Base-by-base conservation (phyloP, 2,797 vertebrate species). In the Anomalospiza imberbis region DNA sequence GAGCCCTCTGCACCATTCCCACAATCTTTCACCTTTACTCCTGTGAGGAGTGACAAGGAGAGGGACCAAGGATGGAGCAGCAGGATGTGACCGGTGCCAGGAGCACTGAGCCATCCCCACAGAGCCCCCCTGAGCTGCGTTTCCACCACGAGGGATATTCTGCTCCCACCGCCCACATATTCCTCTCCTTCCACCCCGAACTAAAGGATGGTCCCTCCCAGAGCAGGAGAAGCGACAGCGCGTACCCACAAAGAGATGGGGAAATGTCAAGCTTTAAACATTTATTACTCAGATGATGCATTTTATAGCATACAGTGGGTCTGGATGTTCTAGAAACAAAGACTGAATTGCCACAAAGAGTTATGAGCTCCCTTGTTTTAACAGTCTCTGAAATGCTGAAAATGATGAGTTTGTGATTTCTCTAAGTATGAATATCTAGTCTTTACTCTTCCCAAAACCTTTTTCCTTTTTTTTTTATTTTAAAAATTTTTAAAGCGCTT, bases 201-300 rank as follows among this genome's bases (percentile, higher is more conserved):
- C 40, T 34, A 32, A 20, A 61, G 55, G 42, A 76, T 3, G 12
- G 70, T 25, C 29, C 54, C 58, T 48, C 72, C 74, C 32, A 70
- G 81, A 72, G 45, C 79, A 54, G 21, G 75, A 62, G 36, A 53
- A 89, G 38, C 6, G 28, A 85, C 9, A 74, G 55, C 13, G 4
- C 11, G 3, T 40, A 34, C 75, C 66, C 86, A 95, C 62, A 96
- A 85, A 97, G 89, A 94, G 71, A 88, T 31, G 61, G 88, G 72
- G 81, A 89, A 77, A 90, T 28, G 44, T 94, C 74, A 93, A 94
- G 96, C 88, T 88, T 91, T 71, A 97, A 96, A 96, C 91, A 67
- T 97, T 97, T 97, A 96, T 96, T 96, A 94, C 94, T 96, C 91
- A 76, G 93, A 95, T 89, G 79, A 95, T 94, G 89, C 88, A 34